These are phyloP conservation scores for Smittia aterrima DNA, from an alignment of 2,888 invertebrate genomes.

Conservation along the genomic window DNA sequence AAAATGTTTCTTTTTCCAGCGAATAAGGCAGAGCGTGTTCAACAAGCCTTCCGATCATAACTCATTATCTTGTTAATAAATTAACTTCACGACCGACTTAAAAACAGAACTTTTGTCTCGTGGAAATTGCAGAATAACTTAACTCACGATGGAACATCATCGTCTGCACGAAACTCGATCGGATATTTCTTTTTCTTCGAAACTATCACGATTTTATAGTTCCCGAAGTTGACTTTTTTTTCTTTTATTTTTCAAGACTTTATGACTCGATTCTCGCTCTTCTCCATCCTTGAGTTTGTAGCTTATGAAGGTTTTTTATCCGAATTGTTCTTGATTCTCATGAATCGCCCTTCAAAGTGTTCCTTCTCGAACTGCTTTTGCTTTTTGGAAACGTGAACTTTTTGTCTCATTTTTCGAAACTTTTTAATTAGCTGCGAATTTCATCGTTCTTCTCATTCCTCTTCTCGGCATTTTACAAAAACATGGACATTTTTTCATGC, in stretches of 20 bases:
- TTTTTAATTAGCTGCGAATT: conserved; percentile 41
- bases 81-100: conserved; percentile 11
- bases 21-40: too few relatives aligned
- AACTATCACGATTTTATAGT: conserved; percentile 15
- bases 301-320: too few relatives aligned
- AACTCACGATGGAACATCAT: not conserved
- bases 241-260: not conserved
- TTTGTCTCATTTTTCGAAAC: conserved; percentile 24
- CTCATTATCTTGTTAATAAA: conserved; percentile 37
- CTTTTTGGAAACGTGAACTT: not conserved
- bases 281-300: not conserved
- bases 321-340: not conserved
- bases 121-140: not conserved
- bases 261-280: conserved; percentile 1
- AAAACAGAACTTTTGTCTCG: not conserved
- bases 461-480: not conserved
- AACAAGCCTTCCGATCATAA: conserved; percentile 33
- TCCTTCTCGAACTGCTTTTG: not conserved
- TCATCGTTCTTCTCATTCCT: conserved; percentile 31
- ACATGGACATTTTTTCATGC: conserved; percentile 29
- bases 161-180: not conserved
- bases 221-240: conserved; percentile 3
- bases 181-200: not conserved
- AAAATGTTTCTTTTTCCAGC: too few relatives aligned
- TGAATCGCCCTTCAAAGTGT: not conserved